phyloP scores from a whole-genome alignment of 1,140 invertebrate species.

The Anastrepha obliqua region DNA sequence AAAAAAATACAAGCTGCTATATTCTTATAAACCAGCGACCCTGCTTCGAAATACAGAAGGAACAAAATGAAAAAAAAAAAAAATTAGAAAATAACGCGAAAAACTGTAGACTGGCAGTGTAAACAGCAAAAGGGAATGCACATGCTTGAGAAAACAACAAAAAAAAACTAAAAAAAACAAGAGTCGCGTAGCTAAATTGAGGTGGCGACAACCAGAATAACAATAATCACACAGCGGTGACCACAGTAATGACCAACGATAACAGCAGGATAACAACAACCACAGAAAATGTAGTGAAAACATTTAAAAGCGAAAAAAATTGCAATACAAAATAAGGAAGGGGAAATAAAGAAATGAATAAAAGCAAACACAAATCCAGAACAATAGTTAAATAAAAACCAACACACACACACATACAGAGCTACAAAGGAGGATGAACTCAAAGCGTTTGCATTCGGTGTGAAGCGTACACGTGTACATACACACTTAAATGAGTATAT shows the following conservation, averaged over 20 bases:
- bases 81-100: too few relatives aligned
- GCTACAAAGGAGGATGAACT: constrained; percentile 19
- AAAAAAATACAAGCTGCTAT: too few relatives aligned
- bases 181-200: constrained; percentile 1
- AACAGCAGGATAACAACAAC: constrained; percentile 10
- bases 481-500: too few relatives aligned
- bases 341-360: too few relatives aligned
- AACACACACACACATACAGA: background rate
- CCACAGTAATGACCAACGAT: constrained; percentile 15
- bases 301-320: constrained; percentile 1
- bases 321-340: background rate
- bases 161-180: too few relatives aligned
- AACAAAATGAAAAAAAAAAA: too few relatives aligned
- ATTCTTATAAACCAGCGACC: too few relatives aligned
- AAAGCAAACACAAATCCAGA: constrained; percentile 8
- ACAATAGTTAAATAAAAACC: background rate
- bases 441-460: constrained; percentile 14
- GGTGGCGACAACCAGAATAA: constrained; percentile 2
- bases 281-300: background rate
- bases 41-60: too few relatives aligned
- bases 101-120: too few relatives aligned
- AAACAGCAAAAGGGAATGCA: too few relatives aligned
- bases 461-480: background rate
- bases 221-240: background rate
- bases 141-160: too few relatives aligned